Evolutionary conservation across 2,888 invertebrate species (phyloP), one percentile per base, ranked within the genome.

Genomic region (Ecdyonurus torrentis): DNA sequence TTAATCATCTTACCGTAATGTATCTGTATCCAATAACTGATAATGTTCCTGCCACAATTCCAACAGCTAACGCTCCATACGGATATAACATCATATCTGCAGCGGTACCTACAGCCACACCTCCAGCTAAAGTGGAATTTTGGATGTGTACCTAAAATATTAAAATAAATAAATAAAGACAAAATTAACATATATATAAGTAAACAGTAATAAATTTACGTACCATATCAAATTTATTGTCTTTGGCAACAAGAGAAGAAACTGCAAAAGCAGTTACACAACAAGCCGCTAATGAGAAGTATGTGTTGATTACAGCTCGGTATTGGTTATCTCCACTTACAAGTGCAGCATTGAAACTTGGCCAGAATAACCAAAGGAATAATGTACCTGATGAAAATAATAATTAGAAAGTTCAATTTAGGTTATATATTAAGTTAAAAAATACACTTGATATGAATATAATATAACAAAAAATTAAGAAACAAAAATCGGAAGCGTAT

Each of bases 351-450:
- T 97, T 98, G 78, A 98, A 98, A 65, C 93, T 93, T 0, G 97
- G 97, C 96, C 96, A 97, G 76, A 90, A 97, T 64, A 96, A 79
- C 95, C 95, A 97, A 59, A 98, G 79, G 75, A 97, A 96, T 63
- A 95, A 76, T 1, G 95, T 91, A 63, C 96, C 92, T 91, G 72
- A n/a, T n/a, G n/a, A n/a, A n/a, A n/a, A n/a, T n/a, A n/a, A n/a
- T n/a, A n/a, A n/a, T n/a, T n/a, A n/a, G n/a, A n/a, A n/a, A n/a
- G n/a, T n/a, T n/a, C n/a, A n/a, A n/a, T n/a, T n/a, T n/a, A n/a
- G n/a, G n/a, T n/a, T n/a, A n/a, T n/a, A n/a, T n/a, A n/a, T n/a
- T n/a, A n/a, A n/a, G n/a, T n/a, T n/a, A n/a, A n/a, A n/a, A n/a
- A n/a, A n/a, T n/a, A n/a, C n/a, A n/a, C n/a, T n/a, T n/a, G n/a